Conservation (phyloP, 2,797 vertebrate genomes). For the Danio jaintianensis region DNA sequence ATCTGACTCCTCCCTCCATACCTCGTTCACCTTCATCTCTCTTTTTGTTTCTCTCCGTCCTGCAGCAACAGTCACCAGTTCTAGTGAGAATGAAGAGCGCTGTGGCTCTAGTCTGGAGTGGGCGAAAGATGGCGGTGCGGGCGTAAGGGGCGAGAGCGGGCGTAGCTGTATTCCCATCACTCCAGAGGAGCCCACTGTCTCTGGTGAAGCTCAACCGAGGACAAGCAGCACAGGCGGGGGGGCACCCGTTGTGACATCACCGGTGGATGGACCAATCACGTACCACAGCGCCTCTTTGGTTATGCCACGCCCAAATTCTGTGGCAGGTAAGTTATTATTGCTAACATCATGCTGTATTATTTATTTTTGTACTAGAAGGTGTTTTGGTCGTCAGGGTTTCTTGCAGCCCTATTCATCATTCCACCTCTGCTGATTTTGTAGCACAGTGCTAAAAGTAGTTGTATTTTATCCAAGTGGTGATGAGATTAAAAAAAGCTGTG, state of each 20-base stretch:
- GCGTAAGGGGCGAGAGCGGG: conserved; percentile 74
- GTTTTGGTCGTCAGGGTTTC: not conserved
- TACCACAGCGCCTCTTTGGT: conserved; percentile 80
- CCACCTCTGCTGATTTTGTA: not conserved
- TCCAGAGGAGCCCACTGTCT: conserved; percentile 77
- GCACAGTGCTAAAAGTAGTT: not conserved
- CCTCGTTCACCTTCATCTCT: conserved; percentile 20
- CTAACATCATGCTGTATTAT: not conserved
- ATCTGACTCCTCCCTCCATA: not conserved
- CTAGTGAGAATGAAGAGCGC: conserved; percentile 97
- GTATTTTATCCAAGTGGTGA: not conserved
- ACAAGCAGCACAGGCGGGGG: conserved; percentile 70
- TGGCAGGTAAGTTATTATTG: conserved; percentile 87
- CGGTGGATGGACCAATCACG: conserved; percentile 69
- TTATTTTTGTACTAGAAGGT: not conserved
- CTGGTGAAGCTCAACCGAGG: conserved; percentile 79
- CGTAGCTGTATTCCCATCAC: conserved; percentile 77
- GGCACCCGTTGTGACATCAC: conserved; percentile 72
- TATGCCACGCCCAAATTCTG: conserved; percentile 96
- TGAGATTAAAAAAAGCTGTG: not conserved
- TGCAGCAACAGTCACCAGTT: conserved; percentile 94
- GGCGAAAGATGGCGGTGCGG: conserved; percentile 84
- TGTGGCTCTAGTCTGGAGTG: conserved; percentile 91
- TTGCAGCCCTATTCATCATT: conserved; percentile 2
- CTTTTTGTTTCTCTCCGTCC: not conserved